Percentiles rank a stretch among this genome's conserved stretches.
These are phyloP conservation scores for Anableps anableps DNA, from an alignment of 2,797 vertebrate species.

Conservation along the genomic window DNA sequence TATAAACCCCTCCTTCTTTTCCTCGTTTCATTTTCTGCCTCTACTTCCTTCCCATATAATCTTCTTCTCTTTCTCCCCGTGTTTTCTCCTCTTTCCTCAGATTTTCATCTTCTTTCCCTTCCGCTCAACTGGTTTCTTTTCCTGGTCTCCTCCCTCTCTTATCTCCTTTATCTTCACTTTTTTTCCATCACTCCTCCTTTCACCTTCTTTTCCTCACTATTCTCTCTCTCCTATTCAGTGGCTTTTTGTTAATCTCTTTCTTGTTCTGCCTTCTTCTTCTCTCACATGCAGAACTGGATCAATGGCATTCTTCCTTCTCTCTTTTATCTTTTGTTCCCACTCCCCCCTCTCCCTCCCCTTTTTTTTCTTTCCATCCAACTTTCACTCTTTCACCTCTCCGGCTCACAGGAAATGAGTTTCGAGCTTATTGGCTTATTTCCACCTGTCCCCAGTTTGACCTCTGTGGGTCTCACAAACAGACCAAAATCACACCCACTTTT, in stretches of 20 bases:
- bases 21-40: neutral
- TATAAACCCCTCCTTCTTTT: neutral
- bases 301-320: constrained; percentile 13
- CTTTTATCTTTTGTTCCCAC: neutral
- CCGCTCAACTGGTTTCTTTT: neutral
- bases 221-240: neutral
- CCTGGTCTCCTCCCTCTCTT: neutral
- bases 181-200: neutral
- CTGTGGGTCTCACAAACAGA: constrained; percentile 26
- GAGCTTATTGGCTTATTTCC: constrained; percentile 68
- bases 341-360: neutral
- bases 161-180: neutral
- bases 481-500: neutral
- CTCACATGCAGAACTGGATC: constrained; percentile 24
- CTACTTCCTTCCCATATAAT: neutral
- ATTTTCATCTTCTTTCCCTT: neutral
- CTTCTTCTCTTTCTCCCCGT: neutral
- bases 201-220: neutral
- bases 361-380: constrained; percentile 12
- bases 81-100: neutral
- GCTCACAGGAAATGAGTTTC: constrained; percentile 72
- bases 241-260: constrained; percentile 16
- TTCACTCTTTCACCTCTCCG: constrained; percentile 44
- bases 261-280: neutral
- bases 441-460: constrained; percentile 71